These are phyloP conservation scores for Columba janthina DNA, from an alignment of 2,113 vertebrate species.

Conservation along the genomic window DNA sequence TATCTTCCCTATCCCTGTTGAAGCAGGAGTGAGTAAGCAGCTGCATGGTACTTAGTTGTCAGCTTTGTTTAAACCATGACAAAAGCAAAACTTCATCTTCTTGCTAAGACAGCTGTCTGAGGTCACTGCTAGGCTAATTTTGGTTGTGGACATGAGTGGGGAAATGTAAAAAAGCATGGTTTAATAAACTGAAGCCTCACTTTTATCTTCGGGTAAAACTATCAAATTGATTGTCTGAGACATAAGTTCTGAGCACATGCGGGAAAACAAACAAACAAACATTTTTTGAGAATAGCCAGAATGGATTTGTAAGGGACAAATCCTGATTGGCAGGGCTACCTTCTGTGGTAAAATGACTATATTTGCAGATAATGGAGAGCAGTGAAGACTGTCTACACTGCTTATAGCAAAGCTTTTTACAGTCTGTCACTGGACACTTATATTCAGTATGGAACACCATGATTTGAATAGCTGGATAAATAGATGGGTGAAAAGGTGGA, in stretches of 20 bases:
- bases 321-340: neutral
- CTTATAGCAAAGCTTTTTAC: neutral
- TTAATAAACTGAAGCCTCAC: neutral
- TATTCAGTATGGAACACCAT: neutral
- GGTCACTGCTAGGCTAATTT: neutral
- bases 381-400: neutral
- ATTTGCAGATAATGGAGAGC: neutral
- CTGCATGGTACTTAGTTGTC: neutral
- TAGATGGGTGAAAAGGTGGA: neutral
- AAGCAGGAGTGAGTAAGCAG: rapidly evolving
- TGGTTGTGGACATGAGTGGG: neutral
- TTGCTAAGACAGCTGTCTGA: neutral
- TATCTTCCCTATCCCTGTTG: neutral
- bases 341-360: neutral
- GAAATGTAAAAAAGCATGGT: neutral
- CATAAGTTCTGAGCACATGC: neutral
- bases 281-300: neutral
- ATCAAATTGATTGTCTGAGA: neutral
- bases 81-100: neutral
- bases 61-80: neutral
- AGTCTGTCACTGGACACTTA: neutral
- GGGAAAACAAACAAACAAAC: neutral
- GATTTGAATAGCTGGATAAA: neutral
- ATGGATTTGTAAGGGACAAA: neutral
- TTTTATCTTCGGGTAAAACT: neutral